Conservation (phyloP, 1,140 invertebrate genomes). For the Holcopasites calliopsidis region DNA sequence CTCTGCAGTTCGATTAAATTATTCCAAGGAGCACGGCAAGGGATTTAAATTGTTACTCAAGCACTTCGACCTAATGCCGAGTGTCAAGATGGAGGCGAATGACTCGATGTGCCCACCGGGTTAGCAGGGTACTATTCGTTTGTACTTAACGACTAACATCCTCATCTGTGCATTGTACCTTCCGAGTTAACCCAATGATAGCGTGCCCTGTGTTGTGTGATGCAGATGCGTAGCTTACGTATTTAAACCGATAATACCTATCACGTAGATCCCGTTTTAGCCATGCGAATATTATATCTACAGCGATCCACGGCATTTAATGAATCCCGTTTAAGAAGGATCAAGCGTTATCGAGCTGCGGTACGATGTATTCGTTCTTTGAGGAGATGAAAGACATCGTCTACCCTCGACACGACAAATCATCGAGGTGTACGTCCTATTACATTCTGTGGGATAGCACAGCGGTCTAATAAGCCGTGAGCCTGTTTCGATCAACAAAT, state of each 20-base stretch:
- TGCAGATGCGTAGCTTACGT: constrained; percentile 40
- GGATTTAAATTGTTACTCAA: constrained; percentile 54
- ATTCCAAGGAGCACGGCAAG: constrained; percentile 19
- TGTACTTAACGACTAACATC: constrained; percentile 74
- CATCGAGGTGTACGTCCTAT: too few relatives aligned
- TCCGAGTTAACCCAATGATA: constrained; percentile 55
- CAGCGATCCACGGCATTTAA: not conserved
- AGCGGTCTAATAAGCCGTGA: constrained; percentile 24
- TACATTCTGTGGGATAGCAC: constrained; percentile 6
- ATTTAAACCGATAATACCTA: constrained; percentile 47
- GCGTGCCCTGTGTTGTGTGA: constrained; percentile 42
- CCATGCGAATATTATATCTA: not conserved
- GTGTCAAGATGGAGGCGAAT: constrained; percentile 59
- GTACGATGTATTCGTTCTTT: not conserved
- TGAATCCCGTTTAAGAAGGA: not conserved
- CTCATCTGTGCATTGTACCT: constrained; percentile 71
- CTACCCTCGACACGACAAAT: too few relatives aligned
- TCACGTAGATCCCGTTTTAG: not conserved
- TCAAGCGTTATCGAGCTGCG: not conserved
- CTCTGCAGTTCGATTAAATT: constrained; percentile 45
- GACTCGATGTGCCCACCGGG: constrained; percentile 53
- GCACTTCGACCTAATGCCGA: constrained; percentile 39
- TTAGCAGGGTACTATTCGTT: constrained; percentile 73
- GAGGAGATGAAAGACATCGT: too few relatives aligned
- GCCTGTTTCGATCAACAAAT: constrained; percentile 45